Evolutionary conservation across 2,797 vertebrate genomes (phyloP), one percentile per base, ranked within the genome.

Genomic region (Danionella dracula): DNA sequence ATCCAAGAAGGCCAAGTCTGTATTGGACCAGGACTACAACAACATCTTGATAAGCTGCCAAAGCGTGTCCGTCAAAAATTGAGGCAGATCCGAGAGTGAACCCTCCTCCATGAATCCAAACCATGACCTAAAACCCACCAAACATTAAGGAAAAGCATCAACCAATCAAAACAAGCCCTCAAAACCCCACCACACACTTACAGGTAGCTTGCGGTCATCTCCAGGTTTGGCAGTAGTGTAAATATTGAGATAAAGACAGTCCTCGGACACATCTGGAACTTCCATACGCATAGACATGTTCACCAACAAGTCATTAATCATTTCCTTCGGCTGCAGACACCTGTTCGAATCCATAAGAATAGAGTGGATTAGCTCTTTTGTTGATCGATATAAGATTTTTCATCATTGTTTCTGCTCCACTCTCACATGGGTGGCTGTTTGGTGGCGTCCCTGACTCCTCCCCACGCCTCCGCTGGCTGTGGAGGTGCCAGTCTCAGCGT

Each of bases 231-330:
- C 80, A 48, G 89, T 90, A n/a, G 83, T 82, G 73, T 90, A 92
- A 15, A 95, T 68, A 29, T 80, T 94, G 21, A 95, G 86, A 74
- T 92, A 93, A 54, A 94, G 84, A 59, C 92, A 94, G 73, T 94
- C 92, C 70, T 95, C 92, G 0, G 92, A 88, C 1, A 90, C 34
- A 5, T 42, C 75, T 15, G 88, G 83, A 0, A 79, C 19, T 8
- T 21, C 37, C 20, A 81, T 66, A 0, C 81, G 78, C 10, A 88
- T 58, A 0, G 83, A 83, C 53, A 83, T 62, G 11, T n/a, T 32
- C 51, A 65, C 75, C 11, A 85, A 75, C 44, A 81, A 4, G 20
- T 1, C 74, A 20, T 82, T 54, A 9, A 79, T 2, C 0, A 81
- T 0, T 1, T 84, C 68, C 44, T 57, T 42, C 55, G 91, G 73